Conservation (phyloP, 2,113 vertebrate species). For the Plectropomus leopardus region DNA sequence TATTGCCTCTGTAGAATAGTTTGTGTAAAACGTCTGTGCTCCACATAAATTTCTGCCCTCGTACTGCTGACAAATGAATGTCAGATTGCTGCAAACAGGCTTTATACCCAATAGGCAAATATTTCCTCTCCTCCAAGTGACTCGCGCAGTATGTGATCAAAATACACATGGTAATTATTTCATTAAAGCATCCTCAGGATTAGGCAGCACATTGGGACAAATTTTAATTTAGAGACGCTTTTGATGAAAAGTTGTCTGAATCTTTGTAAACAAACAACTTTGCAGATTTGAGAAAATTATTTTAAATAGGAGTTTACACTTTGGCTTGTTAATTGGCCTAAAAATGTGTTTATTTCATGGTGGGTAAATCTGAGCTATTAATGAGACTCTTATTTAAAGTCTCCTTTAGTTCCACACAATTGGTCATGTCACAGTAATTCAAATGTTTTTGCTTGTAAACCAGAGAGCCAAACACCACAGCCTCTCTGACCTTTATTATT, state of each 20-base stretch:
- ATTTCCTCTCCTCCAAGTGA: conserved; percentile 29
- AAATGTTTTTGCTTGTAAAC: neutral
- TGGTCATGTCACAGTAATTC: conserved; percentile 2
- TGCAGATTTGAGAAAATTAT: conserved; percentile 14
- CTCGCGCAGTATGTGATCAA: conserved; percentile 38
- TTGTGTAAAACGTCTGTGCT: neutral
- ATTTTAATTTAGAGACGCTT: conserved; percentile 40
- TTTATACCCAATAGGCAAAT: conserved; percentile 11
- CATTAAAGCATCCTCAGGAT: conserved; percentile 37
- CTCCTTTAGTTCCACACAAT: conserved; percentile 2
- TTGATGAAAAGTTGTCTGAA: conserved; percentile 33
- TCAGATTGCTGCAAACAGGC: conserved; percentile 1
- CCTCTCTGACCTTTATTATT: neutral
- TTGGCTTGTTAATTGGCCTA: conserved; percentile 11
- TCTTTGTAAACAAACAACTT: conserved; percentile 44
- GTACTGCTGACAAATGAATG: conserved; percentile 1
- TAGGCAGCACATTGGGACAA: conserved; percentile 24
- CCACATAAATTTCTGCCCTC: neutral
- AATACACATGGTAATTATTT: conserved; percentile 44
- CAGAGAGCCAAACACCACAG: neutral
- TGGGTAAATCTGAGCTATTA: conserved; percentile 12
- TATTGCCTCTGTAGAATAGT: neutral
- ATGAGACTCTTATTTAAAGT: neutral
- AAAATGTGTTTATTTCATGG: conserved; percentile 37
- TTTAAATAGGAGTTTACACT: conserved; percentile 29